A percentile compares a stretch with the other conserved stretches of the same genome.
Evolutionary conservation across 2,888 invertebrate genomes (phyloP).

Genomic region (Lithophane leautieri): DNA sequence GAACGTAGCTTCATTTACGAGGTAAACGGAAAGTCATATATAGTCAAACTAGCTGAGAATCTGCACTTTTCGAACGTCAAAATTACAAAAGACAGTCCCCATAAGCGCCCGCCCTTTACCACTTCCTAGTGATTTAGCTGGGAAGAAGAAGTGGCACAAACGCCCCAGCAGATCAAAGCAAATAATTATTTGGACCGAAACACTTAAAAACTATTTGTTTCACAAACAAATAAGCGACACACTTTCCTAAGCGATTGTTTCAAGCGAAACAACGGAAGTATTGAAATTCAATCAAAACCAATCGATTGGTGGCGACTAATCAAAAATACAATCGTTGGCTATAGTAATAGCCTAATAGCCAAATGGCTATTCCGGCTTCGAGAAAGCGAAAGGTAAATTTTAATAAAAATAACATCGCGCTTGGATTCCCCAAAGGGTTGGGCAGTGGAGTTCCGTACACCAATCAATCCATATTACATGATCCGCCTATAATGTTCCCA

Average conservation of each 20-base stretch:
- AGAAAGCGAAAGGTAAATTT: constrained; percentile 69
- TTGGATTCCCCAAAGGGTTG: background rate
- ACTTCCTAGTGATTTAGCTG: too few species aligned
- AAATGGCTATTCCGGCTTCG: constrained; percentile 56
- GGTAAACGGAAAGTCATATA: background rate
- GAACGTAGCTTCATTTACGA: background rate
- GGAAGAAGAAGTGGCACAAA: too few species aligned
- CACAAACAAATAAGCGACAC: constrained; percentile 58
- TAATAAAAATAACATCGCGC: constrained; percentile 44
- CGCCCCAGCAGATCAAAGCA: background rate
- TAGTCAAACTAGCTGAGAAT: too few species aligned
- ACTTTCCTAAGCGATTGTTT: constrained; percentile 66
- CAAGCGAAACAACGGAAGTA: constrained; percentile 56
- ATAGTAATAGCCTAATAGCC: constrained; percentile 57
- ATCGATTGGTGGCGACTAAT: constrained; percentile 66
- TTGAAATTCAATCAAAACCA: constrained; percentile 66
- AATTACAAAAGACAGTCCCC: too few species aligned
- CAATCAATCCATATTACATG: too few species aligned
- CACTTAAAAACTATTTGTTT: constrained; percentile 36
- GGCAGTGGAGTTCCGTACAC: too few species aligned
- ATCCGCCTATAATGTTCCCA: too few species aligned
- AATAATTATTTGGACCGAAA: background rate
- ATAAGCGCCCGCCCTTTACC: too few species aligned
- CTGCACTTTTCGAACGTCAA: too few species aligned
- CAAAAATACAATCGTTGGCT: constrained; percentile 60